Conservation (phyloP, 2,113 vertebrate species). For the Dascyllus trimaculatus region DNA sequence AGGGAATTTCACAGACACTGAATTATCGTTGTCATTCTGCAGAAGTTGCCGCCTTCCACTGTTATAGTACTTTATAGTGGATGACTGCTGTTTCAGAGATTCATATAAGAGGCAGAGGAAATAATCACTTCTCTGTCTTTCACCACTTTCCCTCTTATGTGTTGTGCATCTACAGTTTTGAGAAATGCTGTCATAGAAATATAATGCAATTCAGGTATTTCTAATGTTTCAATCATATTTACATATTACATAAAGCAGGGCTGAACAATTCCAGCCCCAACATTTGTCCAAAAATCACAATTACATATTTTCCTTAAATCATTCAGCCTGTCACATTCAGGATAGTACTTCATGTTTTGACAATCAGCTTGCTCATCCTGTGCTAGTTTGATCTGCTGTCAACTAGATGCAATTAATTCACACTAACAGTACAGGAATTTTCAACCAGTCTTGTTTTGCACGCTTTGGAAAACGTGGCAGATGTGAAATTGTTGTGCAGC, state of each 20-base stretch:
- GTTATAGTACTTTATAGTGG: conserved; percentile 23
- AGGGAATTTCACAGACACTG: conserved; percentile 21
- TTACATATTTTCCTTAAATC: too few species aligned
- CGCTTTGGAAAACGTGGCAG: neutral
- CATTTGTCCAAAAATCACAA: too few species aligned
- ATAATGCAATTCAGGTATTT: neutral
- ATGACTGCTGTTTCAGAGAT: conserved; percentile 22
- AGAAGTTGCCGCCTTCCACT: conserved; percentile 20
- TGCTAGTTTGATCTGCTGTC: neutral
- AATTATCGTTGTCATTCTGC: conserved; percentile 18
- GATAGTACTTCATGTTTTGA: neutral
- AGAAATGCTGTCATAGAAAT: neutral
- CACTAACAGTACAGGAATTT: neutral
- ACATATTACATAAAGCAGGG: too few species aligned
- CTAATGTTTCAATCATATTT: neutral
- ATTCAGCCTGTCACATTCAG: neutral
- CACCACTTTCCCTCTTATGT: conserved; percentile 14
- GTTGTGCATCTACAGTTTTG: conserved; percentile 9
- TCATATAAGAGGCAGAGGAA: conserved; percentile 8
- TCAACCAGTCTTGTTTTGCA: neutral
- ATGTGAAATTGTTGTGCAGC: neutral
- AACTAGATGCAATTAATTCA: neutral
- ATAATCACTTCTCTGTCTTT: neutral
- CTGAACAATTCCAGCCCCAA: too few species aligned
- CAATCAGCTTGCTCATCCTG: neutral